Evolutionary conservation across 2,113 vertebrate species (phyloP).

Genomic region (Onychorhynchus coronatus): DNA sequence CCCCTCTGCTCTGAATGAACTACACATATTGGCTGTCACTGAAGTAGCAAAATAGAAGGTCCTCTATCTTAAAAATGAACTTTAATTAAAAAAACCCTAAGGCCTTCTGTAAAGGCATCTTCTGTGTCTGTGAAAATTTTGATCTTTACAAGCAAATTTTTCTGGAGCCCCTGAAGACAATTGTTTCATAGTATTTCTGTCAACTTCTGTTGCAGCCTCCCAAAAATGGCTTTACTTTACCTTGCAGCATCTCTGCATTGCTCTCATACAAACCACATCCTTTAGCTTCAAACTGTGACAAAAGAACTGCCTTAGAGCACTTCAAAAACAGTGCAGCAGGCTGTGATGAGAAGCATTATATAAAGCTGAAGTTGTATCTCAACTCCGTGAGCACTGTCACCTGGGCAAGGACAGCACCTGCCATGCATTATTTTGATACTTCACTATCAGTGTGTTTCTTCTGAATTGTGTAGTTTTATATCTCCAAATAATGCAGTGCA

Average conservation of each 20-base stretch:
- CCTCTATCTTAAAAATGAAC: background rate
- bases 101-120: background rate
- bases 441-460: background rate
- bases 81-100: background rate
- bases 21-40: background rate
- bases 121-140: accelerated
- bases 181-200: background rate
- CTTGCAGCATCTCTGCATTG: accelerated
- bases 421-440: background rate
- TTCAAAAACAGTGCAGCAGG: accelerated
- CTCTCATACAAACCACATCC: background rate
- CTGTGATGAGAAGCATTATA: background rate
- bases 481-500: background rate
- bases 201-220: background rate
- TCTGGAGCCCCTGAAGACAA: background rate
- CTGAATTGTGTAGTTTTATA: background rate
- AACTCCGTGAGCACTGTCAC: accelerated
- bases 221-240: background rate
- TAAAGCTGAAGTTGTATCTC: background rate
- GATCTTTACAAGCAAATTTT: background rate
- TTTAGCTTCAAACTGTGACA: background rate
- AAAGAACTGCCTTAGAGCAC: background rate
- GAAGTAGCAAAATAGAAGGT: background rate
- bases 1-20: background rate
- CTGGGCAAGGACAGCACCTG: background rate